phyloP scores from a whole-genome alignment of 2,797 vertebrate genomes.

The Neostethus bicornis region DNA sequence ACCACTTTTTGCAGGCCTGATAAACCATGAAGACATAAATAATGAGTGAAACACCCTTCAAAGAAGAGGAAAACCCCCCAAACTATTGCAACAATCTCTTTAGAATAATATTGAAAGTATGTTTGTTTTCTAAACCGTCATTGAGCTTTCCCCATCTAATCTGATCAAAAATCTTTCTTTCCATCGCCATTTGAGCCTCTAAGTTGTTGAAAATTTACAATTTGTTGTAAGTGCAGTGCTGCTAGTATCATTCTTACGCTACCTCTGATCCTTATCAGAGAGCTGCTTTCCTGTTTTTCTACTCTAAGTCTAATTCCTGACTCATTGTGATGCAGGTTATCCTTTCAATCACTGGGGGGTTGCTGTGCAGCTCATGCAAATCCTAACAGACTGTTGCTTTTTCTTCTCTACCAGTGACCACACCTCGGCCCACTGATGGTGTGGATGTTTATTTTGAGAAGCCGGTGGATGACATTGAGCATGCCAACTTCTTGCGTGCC shows the following conservation, averaged over 20 bases:
- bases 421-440: constrained; percentile 86
- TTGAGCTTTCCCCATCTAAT: not conserved
- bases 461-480: constrained; percentile 89
- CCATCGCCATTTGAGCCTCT: not conserved
- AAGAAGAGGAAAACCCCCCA: too few species aligned
- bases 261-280: not conserved
- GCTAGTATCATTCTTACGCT: not conserved
- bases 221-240: not conserved
- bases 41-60: too few species aligned
- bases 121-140: too few species aligned
- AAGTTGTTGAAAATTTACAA: not conserved
- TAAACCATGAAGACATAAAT: not conserved
- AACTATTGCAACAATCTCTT: not conserved
- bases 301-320: not conserved
- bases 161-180: not conserved
- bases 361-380: constrained; percentile 13
- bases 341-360: constrained; percentile 20
- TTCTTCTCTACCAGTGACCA: constrained; percentile 70
- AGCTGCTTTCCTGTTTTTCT: not conserved
- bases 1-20: not conserved
- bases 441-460: constrained; percentile 93
- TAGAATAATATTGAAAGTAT: not conserved
- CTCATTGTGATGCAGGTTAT: not conserved
- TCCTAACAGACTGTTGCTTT: constrained; percentile 30
- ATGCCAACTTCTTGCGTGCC: constrained; percentile 90